Evolutionary conservation across 2,113 vertebrate species (phyloP).

Genomic region (Tachuris rubrigastra): DNA sequence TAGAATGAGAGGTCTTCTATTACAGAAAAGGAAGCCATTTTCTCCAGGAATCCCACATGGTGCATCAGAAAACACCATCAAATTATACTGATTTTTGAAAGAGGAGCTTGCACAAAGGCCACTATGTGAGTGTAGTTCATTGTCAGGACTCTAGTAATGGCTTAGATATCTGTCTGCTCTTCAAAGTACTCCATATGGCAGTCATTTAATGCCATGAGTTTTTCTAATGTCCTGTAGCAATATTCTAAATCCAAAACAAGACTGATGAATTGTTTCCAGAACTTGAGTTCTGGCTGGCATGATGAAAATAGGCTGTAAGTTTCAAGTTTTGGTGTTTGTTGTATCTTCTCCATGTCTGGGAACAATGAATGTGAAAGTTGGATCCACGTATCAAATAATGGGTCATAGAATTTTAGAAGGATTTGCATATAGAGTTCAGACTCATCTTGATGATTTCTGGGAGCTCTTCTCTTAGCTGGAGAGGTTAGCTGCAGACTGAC

Average conservation of each 20-base stretch:
- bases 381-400: not conserved
- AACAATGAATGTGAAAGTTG: not conserved
- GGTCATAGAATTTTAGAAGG: fast-evolving
- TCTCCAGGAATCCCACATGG: not conserved
- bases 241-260: not conserved
- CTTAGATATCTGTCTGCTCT: not conserved
- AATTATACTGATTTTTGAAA: not conserved
- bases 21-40: not conserved
- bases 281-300: not conserved
- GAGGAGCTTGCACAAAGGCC: not conserved
- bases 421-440: not conserved
- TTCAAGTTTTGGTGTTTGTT: not conserved
- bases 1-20: not conserved
- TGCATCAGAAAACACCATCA: not conserved
- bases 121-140: not conserved
- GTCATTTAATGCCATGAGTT: not conserved
- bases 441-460: not conserved
- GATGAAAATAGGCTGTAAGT: not conserved
- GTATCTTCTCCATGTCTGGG: not conserved
- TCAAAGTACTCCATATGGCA: not conserved
- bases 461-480: not conserved
- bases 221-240: not conserved
- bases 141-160: not conserved
- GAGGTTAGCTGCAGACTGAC: not conserved
- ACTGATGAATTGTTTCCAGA: not conserved